Evolutionary conservation across 2,797 vertebrate genomes (phyloP), one percentile per base, ranked within the genome.

Genomic region (Gorsachius magnificus): DNA sequence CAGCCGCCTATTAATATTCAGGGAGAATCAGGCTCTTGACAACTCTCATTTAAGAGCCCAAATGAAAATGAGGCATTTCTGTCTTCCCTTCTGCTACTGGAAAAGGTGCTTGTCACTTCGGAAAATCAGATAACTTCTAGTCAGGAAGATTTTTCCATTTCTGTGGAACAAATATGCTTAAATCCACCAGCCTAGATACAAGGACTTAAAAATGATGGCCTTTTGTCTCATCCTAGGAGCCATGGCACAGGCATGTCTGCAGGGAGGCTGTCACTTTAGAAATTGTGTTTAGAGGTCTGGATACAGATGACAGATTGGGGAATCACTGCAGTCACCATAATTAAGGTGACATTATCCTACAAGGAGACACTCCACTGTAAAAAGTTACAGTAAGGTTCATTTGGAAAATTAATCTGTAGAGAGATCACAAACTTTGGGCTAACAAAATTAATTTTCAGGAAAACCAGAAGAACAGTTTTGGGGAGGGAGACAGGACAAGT

Each of bases 61-160:
- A 89, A 91, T 46, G 26, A 91, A 96, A 91, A 77, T 11, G 25
- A 87, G 43, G n/a, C 35, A 84, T 79, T 94, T 89, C 56, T 87
- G 63, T 56, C 63, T 82, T 70, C 48, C 35, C 50, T 77, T 56
- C 25, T 77, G 54, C 33, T 84, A 50, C 43, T 45, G 66, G 63
- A 57, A 75, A 92, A 90, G n/a, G 18, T 85, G 28, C 25, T 65
- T 78, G 17, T 36, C 54, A 43, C 72, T 90, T 93, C 3, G 8
- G n/a, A 81, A 94, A 91, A 89, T 70, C 38, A 69, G 35, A 43
- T 54, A 41, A 35, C 46, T 78, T 75, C 61, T 35, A 50, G 19
- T 48, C 46, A 88, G 48, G 48, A 88, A 69, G 58, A 70, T 24
- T 75, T 41, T 54, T 78, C 45, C 31, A 6, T 90, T 87, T 78